phyloP scores from a whole-genome alignment of 2,888 invertebrate genomes.

The Watsonalla cultraria region DNA sequence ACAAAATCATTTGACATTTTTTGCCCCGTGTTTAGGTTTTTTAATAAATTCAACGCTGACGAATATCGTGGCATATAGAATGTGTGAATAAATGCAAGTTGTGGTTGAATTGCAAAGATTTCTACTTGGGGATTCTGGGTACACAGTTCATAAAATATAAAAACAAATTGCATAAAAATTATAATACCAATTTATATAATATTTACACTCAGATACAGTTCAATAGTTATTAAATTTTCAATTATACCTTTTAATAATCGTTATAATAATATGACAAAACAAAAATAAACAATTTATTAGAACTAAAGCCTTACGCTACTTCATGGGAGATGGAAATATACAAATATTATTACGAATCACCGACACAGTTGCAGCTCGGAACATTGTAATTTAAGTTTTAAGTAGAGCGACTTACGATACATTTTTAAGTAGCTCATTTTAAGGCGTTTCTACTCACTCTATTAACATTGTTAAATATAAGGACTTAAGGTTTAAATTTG shows the following conservation, averaged over 20 bases:
- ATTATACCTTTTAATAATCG: constrained; percentile 2
- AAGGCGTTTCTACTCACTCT: too few species aligned
- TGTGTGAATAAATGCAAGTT: too few species aligned
- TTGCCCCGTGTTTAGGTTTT: too few species aligned
- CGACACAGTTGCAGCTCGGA: not conserved
- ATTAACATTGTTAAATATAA: too few species aligned
- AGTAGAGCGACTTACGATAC: not conserved
- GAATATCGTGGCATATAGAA: too few species aligned
- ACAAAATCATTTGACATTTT: too few species aligned
- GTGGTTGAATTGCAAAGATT: too few species aligned
- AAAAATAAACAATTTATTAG: constrained; percentile 3
- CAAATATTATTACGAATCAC: not conserved
- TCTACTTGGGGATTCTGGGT: too few species aligned
- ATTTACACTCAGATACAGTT: constrained; percentile 50
- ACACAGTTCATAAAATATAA: constrained; percentile 5
- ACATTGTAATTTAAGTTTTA: not conserved
- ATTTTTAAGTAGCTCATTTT: not conserved
- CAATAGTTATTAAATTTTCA: constrained; percentile 15
- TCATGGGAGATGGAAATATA: not conserved
- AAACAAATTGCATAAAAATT: constrained; percentile 21
- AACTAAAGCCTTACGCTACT: not conserved
- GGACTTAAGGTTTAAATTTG: too few species aligned
- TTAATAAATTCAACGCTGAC: too few species aligned
- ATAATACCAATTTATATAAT: constrained; percentile 51
- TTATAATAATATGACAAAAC: constrained; percentile 5